phyloP scores from a whole-genome alignment of 2,113 vertebrate species.

The Boulengeromyrus knoepffleri region DNA sequence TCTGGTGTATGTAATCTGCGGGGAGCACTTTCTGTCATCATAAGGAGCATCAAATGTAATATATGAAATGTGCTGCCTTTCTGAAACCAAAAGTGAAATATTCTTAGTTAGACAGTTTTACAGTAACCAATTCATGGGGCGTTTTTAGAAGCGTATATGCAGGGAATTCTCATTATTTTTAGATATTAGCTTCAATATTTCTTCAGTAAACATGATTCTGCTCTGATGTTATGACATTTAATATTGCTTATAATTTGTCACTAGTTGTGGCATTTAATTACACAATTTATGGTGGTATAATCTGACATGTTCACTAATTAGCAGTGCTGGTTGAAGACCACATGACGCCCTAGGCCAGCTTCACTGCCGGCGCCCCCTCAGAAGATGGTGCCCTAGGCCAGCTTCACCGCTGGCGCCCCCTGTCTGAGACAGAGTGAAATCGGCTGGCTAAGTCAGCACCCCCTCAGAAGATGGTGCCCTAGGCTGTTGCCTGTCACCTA shows the following conservation, averaged over 20 bases:
- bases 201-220: neutral
- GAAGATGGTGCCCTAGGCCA: too few species aligned
- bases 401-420: too few species aligned
- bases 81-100: neutral
- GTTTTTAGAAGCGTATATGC: neutral
- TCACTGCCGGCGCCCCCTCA: too few species aligned
- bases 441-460: too few species aligned
- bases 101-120: neutral
- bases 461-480: too few species aligned
- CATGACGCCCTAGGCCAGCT: too few species aligned
- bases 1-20: neutral
- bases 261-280: too few species aligned
- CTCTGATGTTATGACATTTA: neutral
- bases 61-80: neutral
- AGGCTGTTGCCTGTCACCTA: too few species aligned
- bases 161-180: neutral
- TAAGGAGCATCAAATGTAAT: neutral
- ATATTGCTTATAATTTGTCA: too few species aligned
- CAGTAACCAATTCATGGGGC: neutral
- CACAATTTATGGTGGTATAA: neutral
- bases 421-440: too few species aligned
- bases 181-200: neutral
- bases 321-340: neutral
- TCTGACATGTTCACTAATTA: neutral
- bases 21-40: neutral